Percentiles rank a stretch among this genome's conserved stretches.
Conservation (phyloP, 1,140 invertebrate genomes). For the Nomia melanderi region DNA sequence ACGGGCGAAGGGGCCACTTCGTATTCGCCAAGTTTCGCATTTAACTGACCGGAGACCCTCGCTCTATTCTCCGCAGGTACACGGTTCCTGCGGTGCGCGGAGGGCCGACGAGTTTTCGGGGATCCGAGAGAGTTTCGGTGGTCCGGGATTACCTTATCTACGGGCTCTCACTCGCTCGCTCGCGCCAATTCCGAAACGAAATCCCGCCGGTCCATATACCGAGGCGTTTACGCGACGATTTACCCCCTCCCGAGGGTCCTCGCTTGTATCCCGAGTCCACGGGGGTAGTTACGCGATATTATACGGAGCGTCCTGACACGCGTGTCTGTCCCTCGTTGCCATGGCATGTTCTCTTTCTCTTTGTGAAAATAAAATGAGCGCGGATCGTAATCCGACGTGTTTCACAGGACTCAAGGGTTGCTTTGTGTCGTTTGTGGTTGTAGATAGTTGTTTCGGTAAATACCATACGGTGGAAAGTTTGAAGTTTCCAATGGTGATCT, state of each 20-base stretch:
- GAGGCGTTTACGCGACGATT: constrained; percentile 70
- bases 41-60: constrained; percentile 55
- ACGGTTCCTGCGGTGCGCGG: constrained; percentile 25
- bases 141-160: constrained; percentile 80
- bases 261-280: constrained; percentile 55
- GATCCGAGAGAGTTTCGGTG: constrained; percentile 72
- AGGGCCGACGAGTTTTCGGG: constrained; percentile 29
- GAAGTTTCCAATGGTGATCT: too few species aligned
- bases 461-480: too few species aligned
- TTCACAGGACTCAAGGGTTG: constrained; percentile 20
- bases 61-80: constrained; percentile 34
- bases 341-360: neutral
- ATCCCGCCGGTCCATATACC: constrained; percentile 64
- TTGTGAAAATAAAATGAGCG: constrained; percentile 25
- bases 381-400: constrained; percentile 52
- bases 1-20: constrained; percentile 11
- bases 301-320: constrained; percentile 35
- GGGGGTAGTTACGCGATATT: constrained; percentile 52
- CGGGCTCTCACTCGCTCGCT: constrained; percentile 74
- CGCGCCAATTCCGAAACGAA: constrained; percentile 68
- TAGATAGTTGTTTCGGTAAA: neutral
- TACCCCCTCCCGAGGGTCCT: constrained; percentile 50
- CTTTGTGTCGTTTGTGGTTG: neutral
- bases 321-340: constrained; percentile 28
- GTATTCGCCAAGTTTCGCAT: constrained; percentile 67